Base-by-base conservation (phyloP, 1,140 invertebrate genomes). In the Melipona quadrifasciata region DNA sequence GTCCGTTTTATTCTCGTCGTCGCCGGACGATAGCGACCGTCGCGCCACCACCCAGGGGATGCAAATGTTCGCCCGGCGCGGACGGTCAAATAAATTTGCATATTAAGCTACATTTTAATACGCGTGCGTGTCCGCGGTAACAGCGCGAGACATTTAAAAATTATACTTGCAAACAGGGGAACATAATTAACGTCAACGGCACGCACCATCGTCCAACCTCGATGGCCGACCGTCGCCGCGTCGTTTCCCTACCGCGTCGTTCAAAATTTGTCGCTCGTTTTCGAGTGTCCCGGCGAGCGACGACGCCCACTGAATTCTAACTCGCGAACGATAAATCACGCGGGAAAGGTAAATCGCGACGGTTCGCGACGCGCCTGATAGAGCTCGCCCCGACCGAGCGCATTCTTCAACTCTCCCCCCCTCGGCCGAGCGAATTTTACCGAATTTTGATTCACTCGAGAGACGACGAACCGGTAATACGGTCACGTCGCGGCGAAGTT, bases 111-210 rank as follows among this genome's bases (percentile, higher is more conserved):
- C 90, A 90, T 91, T 91, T 91, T 92, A 91, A 84, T 89, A 87
- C 87, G 86, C 86, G 86, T 85, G 89, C 89, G 87, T 89, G 88
- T 89, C 86, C 88, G 75, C 84, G 47, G 82, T 87, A 76, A 85
- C 92, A 85, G 91, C 85, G 91, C 85, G 86, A 89, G 89, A 91
- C 90, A 89, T 92, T 91, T 93, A 90, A 92, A 92, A 91, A 93
- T 93, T 92, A 92, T 91, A 92, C 91, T 92, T 92, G 91, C 92
- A 91, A 92, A 92, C 90, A 83, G 47, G 76, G 47, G 82, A 83
- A 86, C 90, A 87, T 93, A 92, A 93, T 91, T 92, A 92, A 91
- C 87, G 91, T 93, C 91, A 91, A 72, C 77, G 90, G 89, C 91
- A 92, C 92, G 91, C 91, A 90, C 90, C 89, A 91, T 92, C 92